Evolutionary conservation across 1,140 invertebrate species (phyloP).

Genomic region (Ectropis grisescens): DNA sequence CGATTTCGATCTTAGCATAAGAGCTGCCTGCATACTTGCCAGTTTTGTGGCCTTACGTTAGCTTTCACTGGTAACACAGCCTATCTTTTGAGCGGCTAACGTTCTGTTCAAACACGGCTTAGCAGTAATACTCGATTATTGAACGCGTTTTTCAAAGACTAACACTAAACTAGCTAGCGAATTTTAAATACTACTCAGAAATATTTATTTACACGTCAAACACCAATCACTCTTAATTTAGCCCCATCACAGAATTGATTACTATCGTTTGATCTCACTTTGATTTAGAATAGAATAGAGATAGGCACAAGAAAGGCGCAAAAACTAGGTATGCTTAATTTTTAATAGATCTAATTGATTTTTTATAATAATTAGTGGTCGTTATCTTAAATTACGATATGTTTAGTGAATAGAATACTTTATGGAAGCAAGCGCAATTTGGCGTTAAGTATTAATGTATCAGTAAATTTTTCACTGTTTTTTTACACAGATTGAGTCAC

Average conservation of each 20-base stretch:
- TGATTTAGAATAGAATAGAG: conserved; percentile 53
- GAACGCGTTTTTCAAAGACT: too few relatives aligned
- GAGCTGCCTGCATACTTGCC: conserved; percentile 89
- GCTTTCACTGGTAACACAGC: conserved; percentile 20
- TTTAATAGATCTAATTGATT: conserved; percentile 40
- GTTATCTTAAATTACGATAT: conserved; percentile 54
- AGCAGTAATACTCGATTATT: too few relatives aligned
- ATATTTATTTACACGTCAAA: conserved; percentile 21
- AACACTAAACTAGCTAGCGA: conserved; percentile 7
- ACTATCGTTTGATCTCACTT: conserved; percentile 36
- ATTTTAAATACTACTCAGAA: conserved; percentile 1
- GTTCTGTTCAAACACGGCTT: too few relatives aligned
- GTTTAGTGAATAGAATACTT: conserved; percentile 47
- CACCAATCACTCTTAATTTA: conserved; percentile 33
- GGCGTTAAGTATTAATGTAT: conserved; percentile 32
- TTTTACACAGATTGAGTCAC: conserved; percentile 11
- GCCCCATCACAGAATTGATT: conserved; percentile 50
- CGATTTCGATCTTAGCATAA: conserved; percentile 90
- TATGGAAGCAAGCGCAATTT: conserved; percentile 66
- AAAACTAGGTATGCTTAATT: conserved; percentile 24
- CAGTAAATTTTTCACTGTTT: too few relatives aligned
- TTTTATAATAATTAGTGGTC: conserved; percentile 24
- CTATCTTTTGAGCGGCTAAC: conserved; percentile 3
- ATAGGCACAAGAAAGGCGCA: conserved; percentile 64
- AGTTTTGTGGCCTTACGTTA: conserved; percentile 59